A percentile compares a stretch with the other conserved stretches of the same genome.
Conservation (phyloP, 2,113 vertebrate genomes). For the Cyanoderma ruficeps region DNA sequence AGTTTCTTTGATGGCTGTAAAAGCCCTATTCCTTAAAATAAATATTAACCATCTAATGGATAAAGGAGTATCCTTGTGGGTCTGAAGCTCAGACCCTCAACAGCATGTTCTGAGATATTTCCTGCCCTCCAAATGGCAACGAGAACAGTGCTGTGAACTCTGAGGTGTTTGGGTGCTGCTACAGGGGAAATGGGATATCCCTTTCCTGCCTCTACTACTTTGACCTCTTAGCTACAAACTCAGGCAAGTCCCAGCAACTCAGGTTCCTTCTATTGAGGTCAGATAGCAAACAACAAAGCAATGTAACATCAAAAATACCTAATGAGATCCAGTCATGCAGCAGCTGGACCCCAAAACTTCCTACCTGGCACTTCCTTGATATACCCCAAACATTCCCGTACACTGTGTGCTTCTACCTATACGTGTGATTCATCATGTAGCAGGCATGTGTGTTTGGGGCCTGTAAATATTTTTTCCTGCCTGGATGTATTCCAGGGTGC, state of each 20-base stretch:
- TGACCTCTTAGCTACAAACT: neutral
- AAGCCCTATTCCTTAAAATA: neutral
- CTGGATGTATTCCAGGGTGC: constrained; percentile 7
- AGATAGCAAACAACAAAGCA: neutral
- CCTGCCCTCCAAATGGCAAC: neutral
- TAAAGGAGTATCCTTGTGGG: neutral
- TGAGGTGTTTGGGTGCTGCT: neutral
- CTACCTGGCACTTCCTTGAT: neutral
- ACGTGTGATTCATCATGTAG: neutral
- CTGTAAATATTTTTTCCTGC: neutral
- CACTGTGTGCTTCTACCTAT: neutral
- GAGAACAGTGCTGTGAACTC: neutral
- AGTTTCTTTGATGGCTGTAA: neutral
- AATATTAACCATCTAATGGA: neutral
- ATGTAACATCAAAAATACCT: neutral
- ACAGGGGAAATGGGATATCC: neutral
- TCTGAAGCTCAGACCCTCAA: neutral
- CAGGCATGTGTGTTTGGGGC: neutral
- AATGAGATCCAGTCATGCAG: neutral
- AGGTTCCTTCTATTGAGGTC: neutral
- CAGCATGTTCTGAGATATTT: neutral
- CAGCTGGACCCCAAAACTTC: neutral
- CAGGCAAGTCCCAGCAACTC: neutral
- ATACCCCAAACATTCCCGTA: rapidly evolving
- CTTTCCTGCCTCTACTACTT: neutral